Evolutionary conservation across 2,113 vertebrate genomes (phyloP).

Genomic region (Antigone vipio): DNA sequence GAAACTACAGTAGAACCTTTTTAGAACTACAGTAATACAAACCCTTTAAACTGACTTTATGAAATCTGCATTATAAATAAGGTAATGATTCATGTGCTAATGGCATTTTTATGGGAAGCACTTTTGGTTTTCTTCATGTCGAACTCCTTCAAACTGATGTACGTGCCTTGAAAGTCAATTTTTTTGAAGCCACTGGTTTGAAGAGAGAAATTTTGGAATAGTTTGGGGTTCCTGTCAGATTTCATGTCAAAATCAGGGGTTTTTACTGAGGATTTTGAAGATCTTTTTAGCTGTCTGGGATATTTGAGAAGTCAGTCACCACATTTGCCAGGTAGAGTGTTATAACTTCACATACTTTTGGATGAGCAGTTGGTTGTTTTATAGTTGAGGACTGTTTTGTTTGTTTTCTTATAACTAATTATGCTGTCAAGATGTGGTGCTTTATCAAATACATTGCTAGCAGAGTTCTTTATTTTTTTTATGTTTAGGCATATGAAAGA

Average conservation of each 20-base stretch:
- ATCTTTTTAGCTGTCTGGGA: not conserved
- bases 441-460: not conserved
- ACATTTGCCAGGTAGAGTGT: not conserved
- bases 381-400: not conserved
- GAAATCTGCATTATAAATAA: not conserved
- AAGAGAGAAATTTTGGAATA: not conserved
- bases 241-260: not conserved
- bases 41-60: not conserved
- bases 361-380: not conserved
- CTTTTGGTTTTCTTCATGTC: not conserved
- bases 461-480: not conserved
- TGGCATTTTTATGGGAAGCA: not conserved
- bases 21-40: not conserved
- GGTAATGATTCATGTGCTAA: not conserved
- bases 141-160: not conserved
- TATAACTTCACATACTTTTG: not conserved
- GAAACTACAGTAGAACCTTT: not conserved
- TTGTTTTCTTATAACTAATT: not conserved
- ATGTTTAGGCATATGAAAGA: constrained; percentile 89
- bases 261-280: not conserved
- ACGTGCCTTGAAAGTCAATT: not conserved
- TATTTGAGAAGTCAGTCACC: not conserved
- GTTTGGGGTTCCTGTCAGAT: not conserved
- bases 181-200: not conserved
- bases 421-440: not conserved